Base-by-base conservation (phyloP, 2,888 invertebrate species). In the Eugnorisma glareosa region DNA sequence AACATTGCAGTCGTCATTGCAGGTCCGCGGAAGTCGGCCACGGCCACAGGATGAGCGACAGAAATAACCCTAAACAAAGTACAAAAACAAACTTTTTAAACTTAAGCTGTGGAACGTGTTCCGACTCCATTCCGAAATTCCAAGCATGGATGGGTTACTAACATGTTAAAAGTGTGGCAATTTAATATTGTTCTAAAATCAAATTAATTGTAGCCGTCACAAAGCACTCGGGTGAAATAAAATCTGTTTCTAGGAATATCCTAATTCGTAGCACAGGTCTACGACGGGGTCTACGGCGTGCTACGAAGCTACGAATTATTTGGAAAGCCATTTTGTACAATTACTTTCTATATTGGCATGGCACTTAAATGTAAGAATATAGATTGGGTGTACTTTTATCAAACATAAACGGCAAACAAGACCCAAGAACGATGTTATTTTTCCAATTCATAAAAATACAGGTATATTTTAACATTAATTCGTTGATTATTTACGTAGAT, bases 371-470 rank as follows among this genome's bases (percentile, higher is more conserved):
- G 28, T 6, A 43, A 24, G 24, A 37, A 24, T 40, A 5, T 31
- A 54, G 15, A 21, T 21, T 21, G 1, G 5, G 13, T 28, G 6
- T 28, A 15, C 21, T n/a, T 51, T 51, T 51, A 51, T 24, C 51
- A 48, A 48, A 21, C 48, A 48, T n/a, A n/a, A n/a, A 37, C 31
- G 11, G 28, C 15, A 8, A 15, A 28, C 24, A 28, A 48, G 54
- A 61, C 4, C 31, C n/a, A 21, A 24, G 31, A 2, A 24, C 8
- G 0, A 35, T 43, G 13, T 35, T 4, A 79, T 51, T 54, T n/a
- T 45, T 48, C 6, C 7, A 28, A 24, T 68, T 51, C 35, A 54
- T 79, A 28, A 51, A 67, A 78, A 48, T 35, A 79, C n/a, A n/a
- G n/a, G n/a, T 1, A 11, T 24, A 31, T 45, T 40, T 57, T 35